These are phyloP conservation scores for Rattus rattus DNA, from an alignment of 2,113 vertebrate genomes.

Conservation along the genomic window DNA sequence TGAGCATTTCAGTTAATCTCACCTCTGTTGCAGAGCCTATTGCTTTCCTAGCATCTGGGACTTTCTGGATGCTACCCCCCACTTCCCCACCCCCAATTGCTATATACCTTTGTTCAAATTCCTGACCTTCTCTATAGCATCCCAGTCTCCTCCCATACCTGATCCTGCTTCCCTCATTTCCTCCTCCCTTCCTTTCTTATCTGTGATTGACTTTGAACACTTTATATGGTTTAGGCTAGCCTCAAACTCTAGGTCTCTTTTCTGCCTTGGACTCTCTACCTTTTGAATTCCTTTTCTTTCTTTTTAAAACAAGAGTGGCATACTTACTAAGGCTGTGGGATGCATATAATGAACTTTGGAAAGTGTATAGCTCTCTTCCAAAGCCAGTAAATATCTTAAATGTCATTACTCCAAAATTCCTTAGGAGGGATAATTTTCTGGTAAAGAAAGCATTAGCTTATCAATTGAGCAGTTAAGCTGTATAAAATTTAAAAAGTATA, in stretches of 20 bases:
- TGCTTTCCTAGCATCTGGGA: too few relatives aligned
- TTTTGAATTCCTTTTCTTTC: neutral
- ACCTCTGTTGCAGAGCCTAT: too few relatives aligned
- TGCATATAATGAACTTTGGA: neutral
- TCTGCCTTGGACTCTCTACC: neutral
- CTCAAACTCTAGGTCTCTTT: neutral
- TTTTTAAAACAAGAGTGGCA: neutral
- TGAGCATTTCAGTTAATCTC: too few relatives aligned
- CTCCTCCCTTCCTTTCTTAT: neutral
- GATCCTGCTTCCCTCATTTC: too few relatives aligned
- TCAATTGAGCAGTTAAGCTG: neutral
- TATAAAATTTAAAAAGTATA: neutral
- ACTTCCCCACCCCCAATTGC: too few relatives aligned
- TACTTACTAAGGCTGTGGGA: neutral
- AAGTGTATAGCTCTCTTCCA: neutral
- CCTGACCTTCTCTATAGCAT: too few relatives aligned
- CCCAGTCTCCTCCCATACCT: too few relatives aligned
- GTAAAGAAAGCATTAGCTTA: slow-evolving; percentile 28
- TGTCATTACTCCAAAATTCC: neutral
- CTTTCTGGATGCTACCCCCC: too few relatives aligned
- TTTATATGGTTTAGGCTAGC: neutral
- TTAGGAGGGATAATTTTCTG: neutral
- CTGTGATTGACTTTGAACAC: neutral
- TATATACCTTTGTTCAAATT: too few relatives aligned
- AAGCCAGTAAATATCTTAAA: slow-evolving; percentile 35